Evolutionary conservation across 2,797 vertebrate genomes (phyloP), one percentile per base, ranked within the genome.

Genomic region (Coracias cyanogaster): DNA sequence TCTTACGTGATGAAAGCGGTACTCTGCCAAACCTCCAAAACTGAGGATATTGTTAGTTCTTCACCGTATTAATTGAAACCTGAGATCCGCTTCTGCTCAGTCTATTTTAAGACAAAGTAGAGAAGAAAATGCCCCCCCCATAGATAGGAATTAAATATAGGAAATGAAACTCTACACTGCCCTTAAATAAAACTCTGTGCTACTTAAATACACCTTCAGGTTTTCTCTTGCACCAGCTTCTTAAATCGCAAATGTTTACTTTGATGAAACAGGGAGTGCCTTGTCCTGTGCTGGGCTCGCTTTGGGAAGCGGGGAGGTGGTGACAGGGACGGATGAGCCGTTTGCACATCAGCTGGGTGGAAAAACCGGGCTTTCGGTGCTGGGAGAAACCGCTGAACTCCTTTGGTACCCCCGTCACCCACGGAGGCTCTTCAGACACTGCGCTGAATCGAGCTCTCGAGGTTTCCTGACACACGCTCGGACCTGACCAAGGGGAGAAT

Each of bases 221-320:
- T 76, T 76, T 48, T 51, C 12, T 66, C 2, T 41, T 20, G 82
- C 93, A 91, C 82, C 93, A 94, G 97, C 93, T 89, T 57, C 82
- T 90, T 33, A 6, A 73, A n/a, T 51, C 13, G 3, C 91, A 9
- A 18, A 28, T 77, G 93, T 96, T 96, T 91, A 69, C 95, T 73
- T 62, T 3, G 89, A 29, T 54, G 18, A 51, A 90, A 79, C 97
- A 90, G 96, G 94, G 95, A 95, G 94, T 96, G 95, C 97, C 96
- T 97, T 95, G 94, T 51, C 69, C 92, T 10, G 84, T 9, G 73
- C 85, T 33, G 76, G 91, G 65, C 86, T 91, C 37, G 0, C 31
- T 4, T 21, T 17, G 94, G 91, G 7, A 6, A 10, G 84, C 39
- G 1, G 67, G 24, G 8, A 0, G 43, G 48, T 24, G 78, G 22